Evolutionary conservation across 2,113 vertebrate species (phyloP).

Genomic region (Alexandromys fortis): DNA sequence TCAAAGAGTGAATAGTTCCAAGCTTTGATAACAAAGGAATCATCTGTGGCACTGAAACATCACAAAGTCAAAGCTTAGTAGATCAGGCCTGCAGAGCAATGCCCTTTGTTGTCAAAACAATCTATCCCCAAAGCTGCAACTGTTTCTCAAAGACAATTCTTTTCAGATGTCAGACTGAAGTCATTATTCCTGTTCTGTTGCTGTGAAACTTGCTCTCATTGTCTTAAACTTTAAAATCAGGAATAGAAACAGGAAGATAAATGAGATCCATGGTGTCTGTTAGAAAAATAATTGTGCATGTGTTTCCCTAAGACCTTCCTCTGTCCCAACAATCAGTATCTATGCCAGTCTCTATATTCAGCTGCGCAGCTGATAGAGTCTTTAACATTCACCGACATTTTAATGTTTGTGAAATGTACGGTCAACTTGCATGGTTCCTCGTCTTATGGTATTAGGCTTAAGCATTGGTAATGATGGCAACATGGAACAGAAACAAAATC

Average conservation of each 20-base stretch:
- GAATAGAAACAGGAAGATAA: background rate
- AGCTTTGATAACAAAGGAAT: background rate
- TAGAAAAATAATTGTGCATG: background rate
- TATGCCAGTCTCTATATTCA: background rate
- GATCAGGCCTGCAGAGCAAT: background rate
- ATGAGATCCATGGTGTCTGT: background rate
- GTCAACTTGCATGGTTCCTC: background rate
- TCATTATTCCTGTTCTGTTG: constrained; percentile 24
- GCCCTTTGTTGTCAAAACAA: constrained; percentile 46
- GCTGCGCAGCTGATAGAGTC: background rate
- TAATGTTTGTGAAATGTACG: background rate
- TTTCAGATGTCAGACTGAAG: constrained; percentile 45
- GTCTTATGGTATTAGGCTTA: background rate
- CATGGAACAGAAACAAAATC: background rate
- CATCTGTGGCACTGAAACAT: background rate
- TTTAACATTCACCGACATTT: background rate
- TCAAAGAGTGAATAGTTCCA: constrained; percentile 21
- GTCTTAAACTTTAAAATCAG: constrained; percentile 41
- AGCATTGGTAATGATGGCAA: background rate
- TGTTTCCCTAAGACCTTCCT: background rate
- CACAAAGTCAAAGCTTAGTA: background rate
- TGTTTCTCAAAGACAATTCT: constrained; percentile 30
- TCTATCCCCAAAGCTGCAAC: constrained; percentile 40
- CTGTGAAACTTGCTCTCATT: background rate
- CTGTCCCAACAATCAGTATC: background rate